phyloP scores from a whole-genome alignment of 1,140 invertebrate species.

The Mizuhopecten yessoensis region DNA sequence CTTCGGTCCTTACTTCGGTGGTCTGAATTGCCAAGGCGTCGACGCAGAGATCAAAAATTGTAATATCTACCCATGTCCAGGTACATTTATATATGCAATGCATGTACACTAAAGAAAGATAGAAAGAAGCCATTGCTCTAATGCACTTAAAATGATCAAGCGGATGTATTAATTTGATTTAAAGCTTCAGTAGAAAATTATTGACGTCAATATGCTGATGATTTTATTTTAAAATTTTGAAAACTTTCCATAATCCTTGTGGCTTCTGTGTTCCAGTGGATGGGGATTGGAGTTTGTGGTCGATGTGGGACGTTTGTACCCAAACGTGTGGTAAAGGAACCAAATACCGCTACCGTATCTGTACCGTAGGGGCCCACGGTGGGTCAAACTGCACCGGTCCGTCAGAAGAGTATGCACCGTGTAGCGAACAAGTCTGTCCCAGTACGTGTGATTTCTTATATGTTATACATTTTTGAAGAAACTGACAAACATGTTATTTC shows the following conservation, averaged over 20 bases:
- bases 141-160: no score
- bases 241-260: no score
- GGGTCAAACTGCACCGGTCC: conserved; percentile 71
- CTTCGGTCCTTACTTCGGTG: conserved; percentile 70
- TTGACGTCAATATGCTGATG: no score
- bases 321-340: conserved; percentile 94
- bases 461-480: no score
- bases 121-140: no score
- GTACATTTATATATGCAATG: conserved; percentile 62
- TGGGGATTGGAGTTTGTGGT: conserved; percentile 83
- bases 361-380: conserved; percentile 65
- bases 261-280: conserved; percentile 68
- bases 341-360: conserved; percentile 86
- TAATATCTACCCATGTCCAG: conserved; percentile 74
- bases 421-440: conserved; percentile 70
- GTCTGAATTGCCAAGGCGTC: conserved; percentile 68
- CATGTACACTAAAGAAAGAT: no score
- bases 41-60: conserved; percentile 65
- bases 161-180: no score
- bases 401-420: conserved; percentile 59
- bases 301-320: conserved; percentile 93
- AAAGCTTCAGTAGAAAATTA: no score
- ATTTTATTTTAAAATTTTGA: no score
- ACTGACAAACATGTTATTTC: no score
- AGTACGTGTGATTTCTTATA: conserved; percentile 60